Base-by-base conservation (phyloP, 2,113 vertebrate genomes). In the Syngnathoides biaculeatus region DNA sequence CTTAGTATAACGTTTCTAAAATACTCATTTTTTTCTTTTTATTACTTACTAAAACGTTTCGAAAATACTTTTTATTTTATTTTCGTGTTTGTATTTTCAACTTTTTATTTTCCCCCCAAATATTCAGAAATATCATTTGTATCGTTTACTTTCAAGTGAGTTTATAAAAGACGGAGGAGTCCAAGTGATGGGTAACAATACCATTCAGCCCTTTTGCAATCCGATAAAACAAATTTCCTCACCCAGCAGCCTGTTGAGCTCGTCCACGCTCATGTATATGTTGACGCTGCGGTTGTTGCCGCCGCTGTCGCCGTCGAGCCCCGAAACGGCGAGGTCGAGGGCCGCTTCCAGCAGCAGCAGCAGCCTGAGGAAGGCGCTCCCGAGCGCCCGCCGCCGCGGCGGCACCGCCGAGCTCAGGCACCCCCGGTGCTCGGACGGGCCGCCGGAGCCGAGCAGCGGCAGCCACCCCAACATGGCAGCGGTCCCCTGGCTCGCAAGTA, bases 211-310 rank as follows among this genome's bases (percentile, higher is more conserved):
- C 8, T 52, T 22, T 52, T 52, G 15, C 19, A 47, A 15, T 17
- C 5, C 22, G 22, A 12, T n/a, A 39, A n/a, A 40, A 42, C 20
- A 62, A 43, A 22, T 43, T 61, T 43, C 1, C 91, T 87, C 83
- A 93, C 92, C 92, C 48, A 93, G 65, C 47, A 93, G 86, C 80
- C 91, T 92, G 83, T 92, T 93, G 75, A 93, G 92, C 79, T 93
- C 92, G 60, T 92, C 92, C 68, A 92, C 87, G 63, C 89, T 92
- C 90, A 93, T 91, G 88, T 91, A 93, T 1, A 93, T 89, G 84
- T 92, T 93, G 83, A 93, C 87, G 61, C 84, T 79, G 56, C 72
- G 78, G 77, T 71, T 81, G 75, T 68, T 86, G 63, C 83, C 75
- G 53, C 73, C 75, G 77, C 68, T 79, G 75, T 67, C 81, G 77